A percentile compares a stretch with the other conserved stretches of the same genome.
Conservation (phyloP, 2,797 vertebrate species). For the Tympanoctomys barrerae region DNA sequence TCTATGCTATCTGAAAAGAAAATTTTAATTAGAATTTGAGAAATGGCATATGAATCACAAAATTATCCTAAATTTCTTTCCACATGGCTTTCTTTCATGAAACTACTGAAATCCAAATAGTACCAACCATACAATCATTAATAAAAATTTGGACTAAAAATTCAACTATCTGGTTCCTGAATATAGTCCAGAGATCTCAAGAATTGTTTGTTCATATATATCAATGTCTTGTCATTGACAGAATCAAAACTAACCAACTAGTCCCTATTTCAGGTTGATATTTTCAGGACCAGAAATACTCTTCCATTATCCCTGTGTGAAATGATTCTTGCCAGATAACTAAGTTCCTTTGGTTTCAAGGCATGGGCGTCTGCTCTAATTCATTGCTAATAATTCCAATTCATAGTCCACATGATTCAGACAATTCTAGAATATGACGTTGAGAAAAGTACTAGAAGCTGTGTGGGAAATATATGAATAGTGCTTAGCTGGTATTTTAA, state of each 20-base stretch:
- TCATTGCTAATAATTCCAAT: slow-evolving; percentile 21
- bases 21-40: slow-evolving; percentile 56
- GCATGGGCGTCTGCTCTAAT: slow-evolving; percentile 19
- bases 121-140: background rate
- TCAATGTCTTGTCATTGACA: slow-evolving; percentile 9
- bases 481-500: slow-evolving; percentile 29
- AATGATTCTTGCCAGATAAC: slow-evolving; percentile 53
- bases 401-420: slow-evolving; percentile 22
- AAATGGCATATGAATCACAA: slow-evolving; percentile 36
- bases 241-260: slow-evolving; percentile 33
- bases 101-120: slow-evolving; percentile 14
- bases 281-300: slow-evolving; percentile 54
- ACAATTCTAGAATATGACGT: slow-evolving; percentile 59
- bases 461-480: slow-evolving; percentile 38
- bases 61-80: slow-evolving; percentile 50
- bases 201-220: background rate
- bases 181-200: background rate
- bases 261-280: slow-evolving; percentile 59
- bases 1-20: slow-evolving; percentile 51
- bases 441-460: slow-evolving; percentile 39
- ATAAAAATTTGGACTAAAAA: slow-evolving; percentile 38
- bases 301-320: slow-evolving; percentile 25
- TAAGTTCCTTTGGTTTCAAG: slow-evolving; percentile 12
- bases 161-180: background rate
- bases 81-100: slow-evolving; percentile 31